phyloP scores from a whole-genome alignment of 2,797 vertebrate species.

The Onychomys torridus region DNA sequence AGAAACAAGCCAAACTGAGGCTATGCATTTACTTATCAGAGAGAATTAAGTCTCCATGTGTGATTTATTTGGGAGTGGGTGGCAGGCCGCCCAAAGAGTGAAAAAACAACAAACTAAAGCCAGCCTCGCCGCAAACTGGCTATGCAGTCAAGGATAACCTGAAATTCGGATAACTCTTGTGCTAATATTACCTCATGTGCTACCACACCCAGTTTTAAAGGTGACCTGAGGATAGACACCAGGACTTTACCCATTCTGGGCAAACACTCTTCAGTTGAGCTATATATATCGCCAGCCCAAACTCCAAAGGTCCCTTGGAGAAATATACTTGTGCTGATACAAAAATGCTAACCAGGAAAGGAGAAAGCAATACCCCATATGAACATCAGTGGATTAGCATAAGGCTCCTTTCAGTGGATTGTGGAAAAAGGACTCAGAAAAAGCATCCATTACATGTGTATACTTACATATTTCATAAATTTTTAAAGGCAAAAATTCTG shows the following conservation, averaged over 20 bases:
- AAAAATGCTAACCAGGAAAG: constrained; percentile 40
- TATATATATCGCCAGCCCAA: background rate
- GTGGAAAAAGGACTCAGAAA: background rate
- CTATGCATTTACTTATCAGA: too few relatives aligned
- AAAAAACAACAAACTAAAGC: too few relatives aligned
- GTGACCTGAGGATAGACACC: background rate
- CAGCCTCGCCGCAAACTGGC: background rate
- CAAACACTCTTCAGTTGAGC: background rate
- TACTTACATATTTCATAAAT: constrained; percentile 38
- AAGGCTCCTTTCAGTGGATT: background rate
- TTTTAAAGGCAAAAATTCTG: constrained; percentile 51
- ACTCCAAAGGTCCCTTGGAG: constrained; percentile 21
- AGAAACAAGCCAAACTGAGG: too few relatives aligned
- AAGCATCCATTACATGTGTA: background rate
- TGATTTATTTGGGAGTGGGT: too few relatives aligned
- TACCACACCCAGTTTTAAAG: background rate
- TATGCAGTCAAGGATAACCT: background rate
- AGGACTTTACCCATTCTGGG: background rate
- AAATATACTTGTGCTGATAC: background rate
- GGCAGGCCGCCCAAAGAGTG: too few relatives aligned
- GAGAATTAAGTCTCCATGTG: too few relatives aligned
- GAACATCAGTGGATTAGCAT: background rate
- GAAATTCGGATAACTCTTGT: background rate
- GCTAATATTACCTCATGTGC: background rate
- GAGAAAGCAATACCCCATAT: background rate